phyloP scores from a whole-genome alignment of 2,797 vertebrate species.

The Sus cebifrons region DNA sequence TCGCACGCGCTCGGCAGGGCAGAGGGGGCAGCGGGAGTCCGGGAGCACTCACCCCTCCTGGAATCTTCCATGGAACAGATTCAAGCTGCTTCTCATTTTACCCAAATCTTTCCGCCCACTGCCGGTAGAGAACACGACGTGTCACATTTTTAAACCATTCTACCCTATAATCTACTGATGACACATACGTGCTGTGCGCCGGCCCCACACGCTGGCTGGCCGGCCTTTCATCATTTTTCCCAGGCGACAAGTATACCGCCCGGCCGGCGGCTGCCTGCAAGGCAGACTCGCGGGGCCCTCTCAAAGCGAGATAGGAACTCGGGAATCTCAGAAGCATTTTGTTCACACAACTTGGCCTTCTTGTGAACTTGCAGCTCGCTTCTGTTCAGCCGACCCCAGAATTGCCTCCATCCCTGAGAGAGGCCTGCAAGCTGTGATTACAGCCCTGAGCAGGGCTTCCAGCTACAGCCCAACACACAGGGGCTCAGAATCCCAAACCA shows the following conservation, averaged over 20 bases:
- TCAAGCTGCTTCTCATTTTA: neutral
- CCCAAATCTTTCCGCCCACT: neutral
- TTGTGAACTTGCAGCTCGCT: conserved; percentile 29
- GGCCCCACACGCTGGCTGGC: neutral
- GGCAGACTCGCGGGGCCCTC: conserved; percentile 78
- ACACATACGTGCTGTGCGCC: rapidly evolving
- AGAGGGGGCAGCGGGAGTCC: neutral
- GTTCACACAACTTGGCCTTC: conserved; percentile 77
- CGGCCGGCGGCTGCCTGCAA: neutral
- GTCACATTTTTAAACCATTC: neutral
- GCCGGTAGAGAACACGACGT: neutral
- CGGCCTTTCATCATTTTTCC: neutral
- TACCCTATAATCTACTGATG: neutral
- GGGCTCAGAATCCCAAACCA: neutral
- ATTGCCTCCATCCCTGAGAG: neutral
- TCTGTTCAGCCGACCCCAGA: conserved; percentile 29
- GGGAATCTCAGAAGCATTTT: conserved; percentile 27
- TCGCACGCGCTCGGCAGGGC: neutral
- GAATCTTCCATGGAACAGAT: neutral
- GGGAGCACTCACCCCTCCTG: neutral
- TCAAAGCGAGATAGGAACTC: conserved; percentile 61
- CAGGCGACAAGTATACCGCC: conserved; percentile 62
- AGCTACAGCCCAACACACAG: neutral
- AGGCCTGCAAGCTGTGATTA: neutral
- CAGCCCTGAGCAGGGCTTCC: neutral